Conservation (phyloP, 2,113 vertebrate genomes). For the Emydocephalus ijimae region DNA sequence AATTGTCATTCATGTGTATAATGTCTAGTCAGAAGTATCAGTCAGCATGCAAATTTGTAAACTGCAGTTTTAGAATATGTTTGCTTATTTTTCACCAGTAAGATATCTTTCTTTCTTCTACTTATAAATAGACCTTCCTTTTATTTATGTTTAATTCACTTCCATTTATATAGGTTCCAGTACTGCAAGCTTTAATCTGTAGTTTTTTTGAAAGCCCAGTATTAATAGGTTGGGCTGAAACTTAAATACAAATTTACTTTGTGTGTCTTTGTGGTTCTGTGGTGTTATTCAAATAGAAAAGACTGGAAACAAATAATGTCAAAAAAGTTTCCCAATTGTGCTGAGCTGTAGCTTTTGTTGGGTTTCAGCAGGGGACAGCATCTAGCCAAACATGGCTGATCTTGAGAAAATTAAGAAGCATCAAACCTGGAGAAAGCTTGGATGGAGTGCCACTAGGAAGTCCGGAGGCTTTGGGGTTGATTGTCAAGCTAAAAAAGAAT, state of each 20-base stretch:
- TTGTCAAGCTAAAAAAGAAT: neutral
- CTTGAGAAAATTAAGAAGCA: neutral
- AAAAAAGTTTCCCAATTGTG: neutral
- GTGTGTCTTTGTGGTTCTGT: neutral
- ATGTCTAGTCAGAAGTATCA: neutral
- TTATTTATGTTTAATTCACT: neutral
- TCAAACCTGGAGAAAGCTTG: neutral
- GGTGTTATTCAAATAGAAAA: neutral
- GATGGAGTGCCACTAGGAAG: neutral
- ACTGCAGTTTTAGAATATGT: neutral
- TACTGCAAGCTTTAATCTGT: neutral
- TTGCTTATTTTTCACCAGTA: neutral
- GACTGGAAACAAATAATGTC: neutral
- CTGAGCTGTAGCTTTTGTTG: neutral
- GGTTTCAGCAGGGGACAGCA: neutral
- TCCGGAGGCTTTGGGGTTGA: neutral
- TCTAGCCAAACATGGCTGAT: neutral
- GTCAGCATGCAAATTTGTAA: neutral
- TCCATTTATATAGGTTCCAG: neutral
- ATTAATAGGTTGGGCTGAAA: neutral
- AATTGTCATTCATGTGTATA: neutral
- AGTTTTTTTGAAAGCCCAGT: neutral
- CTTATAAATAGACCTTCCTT: neutral
- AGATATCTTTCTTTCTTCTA: neutral
- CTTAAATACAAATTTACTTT: neutral